phyloP scores from a whole-genome alignment of 2,888 invertebrate genomes.

The Polydrusus cervinus region DNA sequence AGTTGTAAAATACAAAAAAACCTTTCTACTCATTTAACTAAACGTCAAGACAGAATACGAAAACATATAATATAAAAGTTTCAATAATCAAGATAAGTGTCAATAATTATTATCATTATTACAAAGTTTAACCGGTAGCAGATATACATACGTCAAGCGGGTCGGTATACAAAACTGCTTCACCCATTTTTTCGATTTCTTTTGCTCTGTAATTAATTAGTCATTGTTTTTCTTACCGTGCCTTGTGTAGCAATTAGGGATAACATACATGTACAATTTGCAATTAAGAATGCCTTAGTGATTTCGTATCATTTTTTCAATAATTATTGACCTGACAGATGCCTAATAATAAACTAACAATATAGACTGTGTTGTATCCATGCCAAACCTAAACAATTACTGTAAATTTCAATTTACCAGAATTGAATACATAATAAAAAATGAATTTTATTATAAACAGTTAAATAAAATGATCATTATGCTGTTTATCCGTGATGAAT shows the following conservation, averaged over 20 bases:
- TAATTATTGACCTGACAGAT: neutral
- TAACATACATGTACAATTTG: neutral
- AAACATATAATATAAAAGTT: neutral
- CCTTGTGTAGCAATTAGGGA: neutral
- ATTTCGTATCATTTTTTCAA: neutral
- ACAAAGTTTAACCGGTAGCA: neutral
- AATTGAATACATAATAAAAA: too few relatives aligned
- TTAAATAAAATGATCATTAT: neutral
- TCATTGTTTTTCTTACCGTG: slow-evolving; percentile 1
- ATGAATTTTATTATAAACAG: too few relatives aligned
- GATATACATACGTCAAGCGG: neutral
- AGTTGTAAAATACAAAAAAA: too few relatives aligned
- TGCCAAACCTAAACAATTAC: too few relatives aligned
- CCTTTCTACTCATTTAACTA: too few relatives aligned
- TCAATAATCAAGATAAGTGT: neutral
- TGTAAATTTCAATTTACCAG: too few relatives aligned
- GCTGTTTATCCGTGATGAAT: neutral
- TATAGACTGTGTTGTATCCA: too few relatives aligned
- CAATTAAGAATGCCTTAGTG: slow-evolving; percentile 1
- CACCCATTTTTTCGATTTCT: neutral
- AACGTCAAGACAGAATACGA: neutral
- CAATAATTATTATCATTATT: neutral
- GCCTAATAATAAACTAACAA: too few relatives aligned
- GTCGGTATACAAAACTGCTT: neutral
- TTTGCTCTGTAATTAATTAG: slow-evolving; percentile 10